phyloP scores from a whole-genome alignment of 2,113 vertebrate species.

The Seriola dumerili region DNA sequence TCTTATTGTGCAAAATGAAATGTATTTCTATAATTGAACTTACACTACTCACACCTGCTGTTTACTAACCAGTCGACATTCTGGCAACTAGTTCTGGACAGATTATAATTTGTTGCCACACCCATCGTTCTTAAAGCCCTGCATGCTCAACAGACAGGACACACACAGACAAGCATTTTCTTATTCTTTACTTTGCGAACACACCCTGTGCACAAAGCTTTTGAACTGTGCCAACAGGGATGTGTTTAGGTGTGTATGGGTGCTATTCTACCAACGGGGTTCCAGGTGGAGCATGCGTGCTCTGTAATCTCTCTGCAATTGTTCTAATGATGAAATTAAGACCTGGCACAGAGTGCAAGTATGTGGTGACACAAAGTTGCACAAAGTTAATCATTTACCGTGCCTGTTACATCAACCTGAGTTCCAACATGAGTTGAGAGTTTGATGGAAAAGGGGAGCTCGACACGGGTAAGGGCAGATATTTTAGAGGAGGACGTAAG shows the following conservation, averaged over 20 bases:
- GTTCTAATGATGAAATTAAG: slow-evolving; percentile 47
- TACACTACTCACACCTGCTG: neutral
- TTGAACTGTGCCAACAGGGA: slow-evolving; percentile 52
- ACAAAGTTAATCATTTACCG: slow-evolving; percentile 70
- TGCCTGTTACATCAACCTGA: slow-evolving; percentile 21
- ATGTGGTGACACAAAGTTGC: slow-evolving; percentile 21
- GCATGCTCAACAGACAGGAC: neutral
- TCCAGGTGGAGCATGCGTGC: slow-evolving; percentile 61
- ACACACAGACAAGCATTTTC: neutral
- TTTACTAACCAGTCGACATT: slow-evolving; percentile 32
- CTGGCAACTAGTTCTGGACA: slow-evolving; percentile 4
- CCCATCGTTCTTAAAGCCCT: slow-evolving; percentile 17
- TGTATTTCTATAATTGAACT: neutral
- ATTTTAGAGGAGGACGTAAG: slow-evolving; percentile 4
- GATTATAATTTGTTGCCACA: slow-evolving; percentile 28
- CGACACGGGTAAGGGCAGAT: slow-evolving; percentile 1
- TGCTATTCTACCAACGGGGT: slow-evolving; percentile 27
- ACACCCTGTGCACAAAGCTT: slow-evolving; percentile 56
- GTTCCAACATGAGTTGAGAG: slow-evolving; percentile 10
- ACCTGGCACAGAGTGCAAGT: slow-evolving; percentile 32
- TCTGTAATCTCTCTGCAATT: slow-evolving; percentile 59
- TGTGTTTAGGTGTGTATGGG: slow-evolving; percentile 67
- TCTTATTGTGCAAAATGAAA: neutral
- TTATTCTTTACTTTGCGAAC: slow-evolving; percentile 38
- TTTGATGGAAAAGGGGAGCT: slow-evolving; percentile 2